phyloP scores from a whole-genome alignment of 2,797 vertebrate genomes.

The Morelia viridis region DNA sequence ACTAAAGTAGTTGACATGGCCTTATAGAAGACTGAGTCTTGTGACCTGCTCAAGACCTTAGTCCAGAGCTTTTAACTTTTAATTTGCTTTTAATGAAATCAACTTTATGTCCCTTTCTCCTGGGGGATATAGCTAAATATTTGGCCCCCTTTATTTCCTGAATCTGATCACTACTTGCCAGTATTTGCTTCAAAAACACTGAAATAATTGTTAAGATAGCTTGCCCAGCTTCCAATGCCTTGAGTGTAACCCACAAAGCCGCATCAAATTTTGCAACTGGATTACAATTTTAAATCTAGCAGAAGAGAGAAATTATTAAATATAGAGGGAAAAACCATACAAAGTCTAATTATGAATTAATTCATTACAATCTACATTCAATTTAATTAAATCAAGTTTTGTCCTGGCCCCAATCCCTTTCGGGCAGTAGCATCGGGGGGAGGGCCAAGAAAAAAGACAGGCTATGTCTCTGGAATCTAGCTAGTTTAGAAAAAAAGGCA shows the following conservation, averaged over 20 bases:
- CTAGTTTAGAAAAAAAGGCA: background rate
- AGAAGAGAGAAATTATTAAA: background rate
- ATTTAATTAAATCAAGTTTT: background rate
- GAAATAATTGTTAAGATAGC: background rate
- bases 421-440: background rate
- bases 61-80: background rate
- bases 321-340: background rate
- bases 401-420: background rate
- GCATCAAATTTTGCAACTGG: background rate
- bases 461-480: background rate
- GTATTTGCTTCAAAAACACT: background rate
- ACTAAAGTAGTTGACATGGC: background rate
- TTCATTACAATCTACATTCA: background rate
- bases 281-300: background rate
- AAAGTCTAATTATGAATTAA: background rate
- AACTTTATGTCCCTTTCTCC: background rate
- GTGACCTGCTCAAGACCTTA: background rate
- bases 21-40: background rate
- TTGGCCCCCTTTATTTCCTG: background rate
- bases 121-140: background rate
- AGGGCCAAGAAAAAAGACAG: background rate
- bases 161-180: background rate
- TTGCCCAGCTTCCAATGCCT: background rate
- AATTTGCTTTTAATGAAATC: background rate
- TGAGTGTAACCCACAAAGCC: background rate